These are phyloP conservation scores for Gephyroberyx darwinii DNA, from an alignment of 2,797 vertebrate species.

Conservation along the genomic window DNA sequence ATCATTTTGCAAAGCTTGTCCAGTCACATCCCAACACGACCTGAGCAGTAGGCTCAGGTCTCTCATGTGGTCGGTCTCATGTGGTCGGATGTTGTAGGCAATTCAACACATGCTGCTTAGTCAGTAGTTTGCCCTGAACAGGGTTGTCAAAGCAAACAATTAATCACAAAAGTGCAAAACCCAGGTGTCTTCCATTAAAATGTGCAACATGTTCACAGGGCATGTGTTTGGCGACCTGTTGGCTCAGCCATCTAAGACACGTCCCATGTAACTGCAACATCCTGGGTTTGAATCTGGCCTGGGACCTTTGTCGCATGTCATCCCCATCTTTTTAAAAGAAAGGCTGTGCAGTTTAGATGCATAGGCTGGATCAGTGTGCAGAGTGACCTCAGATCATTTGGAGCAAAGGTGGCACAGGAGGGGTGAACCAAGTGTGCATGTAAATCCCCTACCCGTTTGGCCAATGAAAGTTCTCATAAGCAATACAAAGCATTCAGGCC, in stretches of 20 bases:
- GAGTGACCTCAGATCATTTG: slow-evolving; percentile 9
- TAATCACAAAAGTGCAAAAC: too few species aligned
- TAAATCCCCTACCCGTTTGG: not conserved
- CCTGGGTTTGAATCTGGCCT: too few species aligned
- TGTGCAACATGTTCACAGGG: too few species aligned
- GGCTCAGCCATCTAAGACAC: too few species aligned
- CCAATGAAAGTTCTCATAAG: slow-evolving; percentile 2
- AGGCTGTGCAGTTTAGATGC: too few species aligned
- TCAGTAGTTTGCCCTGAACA: not conserved
- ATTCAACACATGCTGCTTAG: not conserved
- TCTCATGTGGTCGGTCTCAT: too few species aligned
- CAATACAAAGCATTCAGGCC: slow-evolving; percentile 3
- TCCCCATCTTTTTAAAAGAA: too few species aligned
- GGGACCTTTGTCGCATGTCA: too few species aligned
- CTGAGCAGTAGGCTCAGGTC: too few species aligned
- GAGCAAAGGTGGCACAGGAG: slow-evolving; percentile 6
- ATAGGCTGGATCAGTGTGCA: not conserved
- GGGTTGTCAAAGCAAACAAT: not conserved
- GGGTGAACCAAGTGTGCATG: not conserved
- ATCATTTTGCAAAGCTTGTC: slow-evolving; percentile 60
- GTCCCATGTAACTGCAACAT: too few species aligned
- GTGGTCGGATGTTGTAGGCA: not conserved
- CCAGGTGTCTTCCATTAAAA: too few species aligned
- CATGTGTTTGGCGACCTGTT: too few species aligned
- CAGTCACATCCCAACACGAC: not conserved